A percentile compares a stretch with the other conserved stretches of the same genome.
These are phyloP conservation scores for Drepana falcataria DNA, from an alignment of 2,888 invertebrate genomes.

Conservation along the genomic window DNA sequence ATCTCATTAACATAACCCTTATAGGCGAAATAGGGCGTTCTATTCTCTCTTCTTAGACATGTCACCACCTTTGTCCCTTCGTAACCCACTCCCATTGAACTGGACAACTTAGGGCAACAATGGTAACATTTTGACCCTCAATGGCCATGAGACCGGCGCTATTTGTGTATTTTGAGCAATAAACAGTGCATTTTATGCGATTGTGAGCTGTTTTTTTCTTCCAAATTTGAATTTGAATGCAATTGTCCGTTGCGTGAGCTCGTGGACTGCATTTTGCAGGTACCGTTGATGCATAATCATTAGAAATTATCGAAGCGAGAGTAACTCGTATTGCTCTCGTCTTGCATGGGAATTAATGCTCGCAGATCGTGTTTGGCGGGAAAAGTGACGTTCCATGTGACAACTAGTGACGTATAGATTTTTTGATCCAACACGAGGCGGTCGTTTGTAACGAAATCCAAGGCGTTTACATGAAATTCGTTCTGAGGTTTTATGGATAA, in stretches of 20 bases:
- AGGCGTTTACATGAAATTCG: slow-evolving; percentile 4
- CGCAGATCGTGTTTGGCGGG: slow-evolving; percentile 54
- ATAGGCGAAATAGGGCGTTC: slow-evolving; percentile 43
- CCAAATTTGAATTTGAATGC: slow-evolving; percentile 67
- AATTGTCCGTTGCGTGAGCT: slow-evolving; percentile 77
- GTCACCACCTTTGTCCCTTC: slow-evolving; percentile 74
- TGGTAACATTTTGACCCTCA: slow-evolving; percentile 70
- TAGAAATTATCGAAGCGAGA: slow-evolving; percentile 64
- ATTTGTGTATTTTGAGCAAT: slow-evolving; percentile 78
- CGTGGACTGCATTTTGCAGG: slow-evolving; percentile 71
- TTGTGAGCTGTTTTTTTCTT: slow-evolving; percentile 58
- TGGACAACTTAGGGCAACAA: slow-evolving; percentile 71
- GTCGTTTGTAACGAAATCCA: slow-evolving; percentile 3
- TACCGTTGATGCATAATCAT: slow-evolving; percentile 71
- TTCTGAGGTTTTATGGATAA: slow-evolving; percentile 12
- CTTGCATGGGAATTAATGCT: slow-evolving; percentile 58
- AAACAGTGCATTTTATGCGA: slow-evolving; percentile 78
- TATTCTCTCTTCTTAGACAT: slow-evolving; percentile 56
- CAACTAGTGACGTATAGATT: slow-evolving; percentile 9
- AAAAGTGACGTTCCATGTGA: slow-evolving; percentile 50
- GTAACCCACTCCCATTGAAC: slow-evolving; percentile 67
- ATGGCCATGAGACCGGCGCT: slow-evolving; percentile 58
- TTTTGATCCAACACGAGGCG: slow-evolving; percentile 6
- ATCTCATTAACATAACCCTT: slow-evolving; percentile 73
- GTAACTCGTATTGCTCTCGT: slow-evolving; percentile 37